Conservation (phyloP, 2,797 vertebrate species). For the Fringilla coelebs region DNA sequence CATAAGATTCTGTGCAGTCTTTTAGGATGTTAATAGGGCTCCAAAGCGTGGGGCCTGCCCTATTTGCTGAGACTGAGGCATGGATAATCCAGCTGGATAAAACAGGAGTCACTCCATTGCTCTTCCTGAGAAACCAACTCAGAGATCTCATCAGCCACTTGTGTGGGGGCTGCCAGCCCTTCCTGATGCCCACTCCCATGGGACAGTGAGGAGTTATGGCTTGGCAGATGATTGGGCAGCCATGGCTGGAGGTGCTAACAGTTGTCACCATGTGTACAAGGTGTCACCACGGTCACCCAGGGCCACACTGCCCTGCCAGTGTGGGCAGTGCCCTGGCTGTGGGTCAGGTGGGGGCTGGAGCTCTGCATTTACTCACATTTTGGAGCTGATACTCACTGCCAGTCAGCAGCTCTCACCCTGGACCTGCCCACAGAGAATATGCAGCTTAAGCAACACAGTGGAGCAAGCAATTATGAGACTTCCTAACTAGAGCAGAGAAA, state of each 20-base stretch:
- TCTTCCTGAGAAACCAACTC: not conserved
- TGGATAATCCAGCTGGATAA: not conserved
- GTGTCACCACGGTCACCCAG: not conserved
- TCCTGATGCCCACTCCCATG: not conserved
- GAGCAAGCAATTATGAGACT: not conserved
- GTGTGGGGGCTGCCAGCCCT: not conserved
- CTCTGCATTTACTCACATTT: not conserved
- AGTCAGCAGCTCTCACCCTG: not conserved
- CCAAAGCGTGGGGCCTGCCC: not conserved
- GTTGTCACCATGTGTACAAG: not conserved
- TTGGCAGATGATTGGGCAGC: not conserved
- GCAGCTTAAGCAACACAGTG: constrained; percentile 11
- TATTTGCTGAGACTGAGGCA: not conserved
- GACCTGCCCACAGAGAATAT: constrained; percentile 39
- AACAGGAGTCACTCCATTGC: not conserved
- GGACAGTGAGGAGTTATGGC: not conserved
- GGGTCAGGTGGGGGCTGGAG: not conserved
- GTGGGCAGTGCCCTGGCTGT: not conserved
- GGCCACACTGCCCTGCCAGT: not conserved
- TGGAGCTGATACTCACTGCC: not conserved
- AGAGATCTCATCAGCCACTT: rapidly evolving
- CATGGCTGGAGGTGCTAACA: not conserved
- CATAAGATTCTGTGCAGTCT: not conserved
- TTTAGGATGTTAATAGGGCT: not conserved
- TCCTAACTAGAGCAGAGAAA: not conserved